Percentiles rank a stretch among this genome's conserved stretches.
Conservation (phyloP, 2,113 vertebrate species). For the Limanda limanda region DNA sequence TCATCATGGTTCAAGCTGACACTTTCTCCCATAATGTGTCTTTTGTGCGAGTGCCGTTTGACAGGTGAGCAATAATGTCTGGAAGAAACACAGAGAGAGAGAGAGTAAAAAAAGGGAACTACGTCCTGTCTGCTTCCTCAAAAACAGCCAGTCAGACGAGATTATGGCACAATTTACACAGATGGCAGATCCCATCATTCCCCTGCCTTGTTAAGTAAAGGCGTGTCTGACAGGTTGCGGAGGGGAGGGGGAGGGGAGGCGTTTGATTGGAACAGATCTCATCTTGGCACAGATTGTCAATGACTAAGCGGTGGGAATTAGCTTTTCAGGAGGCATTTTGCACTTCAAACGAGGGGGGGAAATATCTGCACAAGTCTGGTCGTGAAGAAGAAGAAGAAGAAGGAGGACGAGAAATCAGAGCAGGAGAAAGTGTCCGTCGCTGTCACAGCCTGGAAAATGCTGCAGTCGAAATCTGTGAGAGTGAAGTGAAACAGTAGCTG, state of each 20-base stretch:
- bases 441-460: background rate
- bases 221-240: conserved; percentile 51
- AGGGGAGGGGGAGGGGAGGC: background rate
- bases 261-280: conserved; percentile 57
- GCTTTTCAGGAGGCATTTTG: conserved; percentile 53
- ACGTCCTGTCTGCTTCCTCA: conserved; percentile 7
- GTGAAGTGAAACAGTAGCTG: background rate
- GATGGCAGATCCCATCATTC: conserved; percentile 68
- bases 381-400: background rate
- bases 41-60: conserved; percentile 32
- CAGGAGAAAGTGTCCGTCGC: conserved; percentile 1
- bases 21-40: conserved; percentile 52
- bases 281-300: conserved; percentile 54
- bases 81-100: conserved; percentile 19
- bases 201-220: conserved; percentile 63
- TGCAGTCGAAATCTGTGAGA: conserved; percentile 14
- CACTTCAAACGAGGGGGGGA: conserved; percentile 21
- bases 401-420: conserved; percentile 1
- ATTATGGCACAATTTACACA: conserved; percentile 72
- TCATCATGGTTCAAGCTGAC: conserved; percentile 49
- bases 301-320: conserved; percentile 67
- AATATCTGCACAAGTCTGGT: conserved; percentile 18
- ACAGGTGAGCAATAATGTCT: conserved; percentile 65
- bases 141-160: conserved; percentile 53
- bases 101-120: background rate